Evolutionary conservation across 2,113 vertebrate species (phyloP), one percentile per base, ranked within the genome.

Genomic region (Mastomys coucha): DNA sequence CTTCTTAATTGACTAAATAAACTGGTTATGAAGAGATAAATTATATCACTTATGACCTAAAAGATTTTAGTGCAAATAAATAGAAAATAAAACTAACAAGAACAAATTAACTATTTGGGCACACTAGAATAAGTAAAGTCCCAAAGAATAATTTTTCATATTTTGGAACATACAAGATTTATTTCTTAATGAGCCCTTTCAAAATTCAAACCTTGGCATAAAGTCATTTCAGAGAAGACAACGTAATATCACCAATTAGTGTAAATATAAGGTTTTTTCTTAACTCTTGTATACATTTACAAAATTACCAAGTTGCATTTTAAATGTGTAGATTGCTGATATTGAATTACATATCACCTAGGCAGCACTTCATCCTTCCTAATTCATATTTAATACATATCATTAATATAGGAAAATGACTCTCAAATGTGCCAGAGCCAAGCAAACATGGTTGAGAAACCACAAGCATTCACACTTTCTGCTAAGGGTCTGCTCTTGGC

Each of bases 41-140:
- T 51, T 84, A 78, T 72, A 70, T 53, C 42, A 63, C 78, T 69
- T 24, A 53, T 51, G 70, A 75, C 45, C 78, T 75, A 92, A 42
- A 60, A 49, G 3, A 8, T 77, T 51, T 85, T 9, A 49, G 2
- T 39, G 0, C 56, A 58, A 82, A 82, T 81, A 85, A 49, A 0
- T 76, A 72, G 20, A 75, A 87, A 92, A 80, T 4, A 93, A 91
- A 95, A 85, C 67, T 69, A 73, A 77, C 17, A 24, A 36, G 31
- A 81, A n/a, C 33, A 22, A 91, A 24, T n/a, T 73, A 58, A 11
- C 31, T 51, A 72, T 85, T 88, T 94, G 31, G 5, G 9, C 53
- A 92, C 65, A 65, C 33, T 13, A 82, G 20, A 33, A 76, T 36
- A 72, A 92, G 1, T 17, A 67, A 86, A 60, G 22, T 51, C 24